A percentile compares a stretch with the other conserved stretches of the same genome.
These are phyloP conservation scores for Scaptomyza graminum DNA, from an alignment of 1,140 invertebrate species.

Conservation along the genomic window DNA sequence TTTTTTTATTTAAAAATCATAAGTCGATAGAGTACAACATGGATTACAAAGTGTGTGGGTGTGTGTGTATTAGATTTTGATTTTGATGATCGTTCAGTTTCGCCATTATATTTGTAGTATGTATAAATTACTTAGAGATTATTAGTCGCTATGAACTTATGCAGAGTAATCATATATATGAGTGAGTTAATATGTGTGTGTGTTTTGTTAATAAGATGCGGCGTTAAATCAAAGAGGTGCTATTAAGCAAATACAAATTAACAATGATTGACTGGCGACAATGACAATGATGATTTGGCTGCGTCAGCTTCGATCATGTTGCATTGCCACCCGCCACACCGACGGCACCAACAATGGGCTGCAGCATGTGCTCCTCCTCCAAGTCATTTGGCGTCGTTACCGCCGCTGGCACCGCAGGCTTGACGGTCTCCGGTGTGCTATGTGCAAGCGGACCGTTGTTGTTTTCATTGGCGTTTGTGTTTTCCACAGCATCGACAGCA, in stretches of 20 bases:
- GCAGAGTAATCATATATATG: constrained; percentile 51
- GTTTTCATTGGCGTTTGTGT: constrained; percentile 60
- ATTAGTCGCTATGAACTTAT: constrained; percentile 73
- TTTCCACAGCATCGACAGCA: constrained; percentile 28
- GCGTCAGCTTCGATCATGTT: constrained; percentile 55
- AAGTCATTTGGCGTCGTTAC: constrained; percentile 20
- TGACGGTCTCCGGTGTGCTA: constrained; percentile 40
- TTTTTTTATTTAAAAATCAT: constrained; percentile 74
- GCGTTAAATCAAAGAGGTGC: constrained; percentile 44
- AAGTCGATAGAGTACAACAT: constrained; percentile 65
- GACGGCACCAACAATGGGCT: constrained; percentile 6
- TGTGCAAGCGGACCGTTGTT: constrained; percentile 68
- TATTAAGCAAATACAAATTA: constrained; percentile 48
- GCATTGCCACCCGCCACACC: constrained; percentile 22
- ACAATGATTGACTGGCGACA: constrained; percentile 56
- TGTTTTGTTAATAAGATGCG: constrained; percentile 46
- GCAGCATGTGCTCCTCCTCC: constrained; percentile 19
- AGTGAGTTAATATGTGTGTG: constrained; percentile 31
- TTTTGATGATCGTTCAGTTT: constrained; percentile 41
- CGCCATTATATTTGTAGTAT: constrained; percentile 43
- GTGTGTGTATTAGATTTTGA: constrained; percentile 37
- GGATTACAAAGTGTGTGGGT: constrained; percentile 59
- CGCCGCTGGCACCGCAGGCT: background rate
- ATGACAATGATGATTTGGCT: constrained; percentile 21
- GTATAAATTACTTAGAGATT: constrained; percentile 79